These are phyloP conservation scores for Cotesia chilonis DNA, from an alignment of 1,140 invertebrate genomes.

Conservation along the genomic window DNA sequence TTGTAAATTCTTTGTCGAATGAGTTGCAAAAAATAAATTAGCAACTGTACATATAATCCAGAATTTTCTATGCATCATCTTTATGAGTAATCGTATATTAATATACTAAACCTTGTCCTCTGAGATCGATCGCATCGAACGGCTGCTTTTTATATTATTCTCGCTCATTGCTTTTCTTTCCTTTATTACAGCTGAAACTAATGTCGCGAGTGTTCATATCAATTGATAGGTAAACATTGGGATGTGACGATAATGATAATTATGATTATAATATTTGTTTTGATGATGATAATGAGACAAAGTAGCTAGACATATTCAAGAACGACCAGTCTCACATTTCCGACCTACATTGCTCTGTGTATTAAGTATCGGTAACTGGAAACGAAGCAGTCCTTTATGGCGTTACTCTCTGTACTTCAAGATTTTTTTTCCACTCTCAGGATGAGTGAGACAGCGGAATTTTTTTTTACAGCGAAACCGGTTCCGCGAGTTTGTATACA, in stretches of 20 bases:
- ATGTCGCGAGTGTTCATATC: too few species aligned
- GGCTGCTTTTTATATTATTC: background rate
- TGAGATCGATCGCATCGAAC: background rate
- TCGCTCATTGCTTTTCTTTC: background rate
- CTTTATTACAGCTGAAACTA: background rate
- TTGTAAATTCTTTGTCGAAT: background rate
- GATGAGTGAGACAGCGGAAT: too few species aligned
- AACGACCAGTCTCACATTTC: background rate
- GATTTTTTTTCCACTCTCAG: background rate
- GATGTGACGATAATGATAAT: too few species aligned
- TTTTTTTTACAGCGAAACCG: too few species aligned
- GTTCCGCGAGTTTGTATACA: too few species aligned
- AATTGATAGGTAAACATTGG: too few species aligned
- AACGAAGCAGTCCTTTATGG: background rate
- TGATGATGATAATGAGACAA: background rate
- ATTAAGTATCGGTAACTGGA: constrained; percentile 13
- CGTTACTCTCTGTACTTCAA: background rate
- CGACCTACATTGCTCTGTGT: background rate
- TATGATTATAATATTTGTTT: too few species aligned
- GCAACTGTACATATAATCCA: background rate
- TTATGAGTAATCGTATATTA: constrained; percentile 5
- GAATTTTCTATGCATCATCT: constrained; percentile 5
- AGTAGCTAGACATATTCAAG: background rate
- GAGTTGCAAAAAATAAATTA: background rate
- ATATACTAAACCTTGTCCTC: constrained; percentile 7